Evolutionary conservation across 2,113 vertebrate species (phyloP), one percentile per base, ranked within the genome.

Genomic region (Rhinogobius similis): DNA sequence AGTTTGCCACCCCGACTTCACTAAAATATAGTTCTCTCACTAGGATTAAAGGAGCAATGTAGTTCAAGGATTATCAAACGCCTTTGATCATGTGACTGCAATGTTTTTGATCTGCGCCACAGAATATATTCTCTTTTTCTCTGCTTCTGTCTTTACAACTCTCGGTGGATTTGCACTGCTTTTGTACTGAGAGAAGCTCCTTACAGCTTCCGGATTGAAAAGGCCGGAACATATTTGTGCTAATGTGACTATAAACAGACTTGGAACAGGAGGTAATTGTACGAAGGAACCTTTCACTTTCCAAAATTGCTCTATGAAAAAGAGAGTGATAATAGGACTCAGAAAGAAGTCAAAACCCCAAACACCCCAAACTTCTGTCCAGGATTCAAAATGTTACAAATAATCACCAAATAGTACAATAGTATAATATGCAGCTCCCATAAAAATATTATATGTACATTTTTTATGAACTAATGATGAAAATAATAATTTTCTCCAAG

Each of bases 11-110:
- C 70, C 67, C 62, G 27, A 64, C 80, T 84, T 73, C 82, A 70
- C 11, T 79, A 87, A 88, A 84, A 87, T 71, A 84, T 72, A 84
- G 78, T 82, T 88, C 80, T 82, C 77, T 87, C 73, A 20, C 75
- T 83, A 70, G 86, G 87, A 89, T 92, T 91, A 92, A 91, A 90
- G 62, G 58, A 86, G 82, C 75, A 85, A 84, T 89, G 86, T 88
- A 88, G 88, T 90, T 91, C 85, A 88, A 89, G 85, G 90, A 92
- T 91, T 92, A 90, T 90, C 89, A 88, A 84, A 91, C 89, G 86
- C 84, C 90, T 90, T 91, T 90, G 86, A 91, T 93, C 89, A 93
- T 89, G 88, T 92, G 87, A 89, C 84, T 85, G 72, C 79, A 73
- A 77, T 86, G 84, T 81, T 91, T 87, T 91, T 91, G 83, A 92